Conservation (phyloP, 2,113 vertebrate genomes). For the Oreocharis arfaki region DNA sequence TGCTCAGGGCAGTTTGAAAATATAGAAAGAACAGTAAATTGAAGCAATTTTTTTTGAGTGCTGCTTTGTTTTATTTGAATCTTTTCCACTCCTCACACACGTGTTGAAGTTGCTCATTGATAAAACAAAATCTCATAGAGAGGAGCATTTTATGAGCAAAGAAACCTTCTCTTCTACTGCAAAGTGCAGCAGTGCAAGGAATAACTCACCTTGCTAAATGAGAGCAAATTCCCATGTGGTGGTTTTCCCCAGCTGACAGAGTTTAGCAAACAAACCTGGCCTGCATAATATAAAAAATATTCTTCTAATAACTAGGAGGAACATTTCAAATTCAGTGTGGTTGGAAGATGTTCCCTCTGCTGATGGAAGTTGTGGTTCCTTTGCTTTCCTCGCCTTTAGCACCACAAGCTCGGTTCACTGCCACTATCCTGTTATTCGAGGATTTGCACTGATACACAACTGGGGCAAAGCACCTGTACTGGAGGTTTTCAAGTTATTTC, state of each 20-base stretch:
- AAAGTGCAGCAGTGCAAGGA: not conserved
- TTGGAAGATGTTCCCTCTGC: not conserved
- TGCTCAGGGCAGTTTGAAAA: not conserved
- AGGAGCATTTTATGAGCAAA: constrained; percentile 33
- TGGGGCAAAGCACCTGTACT: not conserved
- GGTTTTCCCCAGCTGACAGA: constrained; percentile 10
- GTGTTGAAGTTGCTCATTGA: not conserved
- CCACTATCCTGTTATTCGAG: not conserved
- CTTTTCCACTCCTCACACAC: not conserved
- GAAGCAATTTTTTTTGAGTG: not conserved
- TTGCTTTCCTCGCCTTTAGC: not conserved
- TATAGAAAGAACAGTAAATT: not conserved
- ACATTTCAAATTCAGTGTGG: not conserved
- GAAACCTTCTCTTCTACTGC: not conserved
- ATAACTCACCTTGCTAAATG: constrained; percentile 43
- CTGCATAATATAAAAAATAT: constrained; percentile 5
- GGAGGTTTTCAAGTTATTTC: not conserved
- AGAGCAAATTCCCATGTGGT: constrained; percentile 31
- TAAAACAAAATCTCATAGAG: constrained; percentile 26
- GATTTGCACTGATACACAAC: not conserved
- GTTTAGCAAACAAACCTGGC: constrained; percentile 40
- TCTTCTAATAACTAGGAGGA: not conserved
- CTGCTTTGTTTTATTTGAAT: not conserved
- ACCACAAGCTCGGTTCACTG: not conserved
- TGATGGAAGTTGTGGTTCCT: not conserved